A percentile compares a stretch with the other conserved stretches of the same genome.
Conservation (phyloP, 2,113 vertebrate species). For the Mellivora capensis region DNA sequence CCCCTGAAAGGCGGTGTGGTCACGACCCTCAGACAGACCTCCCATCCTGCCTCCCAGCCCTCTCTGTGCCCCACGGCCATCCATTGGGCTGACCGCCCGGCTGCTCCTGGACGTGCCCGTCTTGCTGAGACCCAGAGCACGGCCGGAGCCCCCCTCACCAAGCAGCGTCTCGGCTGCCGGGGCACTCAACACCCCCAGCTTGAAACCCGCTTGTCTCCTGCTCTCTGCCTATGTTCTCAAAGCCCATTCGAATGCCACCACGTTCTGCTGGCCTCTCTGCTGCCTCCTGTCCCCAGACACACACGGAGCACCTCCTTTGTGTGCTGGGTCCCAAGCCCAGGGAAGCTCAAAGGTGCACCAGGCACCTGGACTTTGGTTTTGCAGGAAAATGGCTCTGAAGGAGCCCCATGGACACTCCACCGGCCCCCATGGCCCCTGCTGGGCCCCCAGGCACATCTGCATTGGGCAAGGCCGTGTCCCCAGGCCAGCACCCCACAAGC, state of each 20-base stretch:
- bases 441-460: neutral
- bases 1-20: neutral
- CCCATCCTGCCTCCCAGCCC: too few species aligned
- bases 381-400: neutral
- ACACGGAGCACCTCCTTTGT: accelerated
- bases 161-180: accelerated
- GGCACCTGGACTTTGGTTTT: accelerated
- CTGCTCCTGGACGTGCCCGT: accelerated
- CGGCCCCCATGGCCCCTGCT: neutral
- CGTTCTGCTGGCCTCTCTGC: neutral
- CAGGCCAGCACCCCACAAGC: accelerated
- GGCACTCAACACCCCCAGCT: neutral
- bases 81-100: accelerated
- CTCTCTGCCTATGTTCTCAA: neutral
- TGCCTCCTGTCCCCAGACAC: neutral
- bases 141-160: accelerated
- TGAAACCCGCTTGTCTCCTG: accelerated
- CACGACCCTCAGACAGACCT: neutral
- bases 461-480: neutral
- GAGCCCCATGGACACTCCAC: accelerated
- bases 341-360: neutral
- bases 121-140: accelerated
- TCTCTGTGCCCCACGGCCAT: neutral
- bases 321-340: neutral
- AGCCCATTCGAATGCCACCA: accelerated